Conservation (phyloP, 1,140 invertebrate genomes). For the Anagrus nilaparvatae region DNA sequence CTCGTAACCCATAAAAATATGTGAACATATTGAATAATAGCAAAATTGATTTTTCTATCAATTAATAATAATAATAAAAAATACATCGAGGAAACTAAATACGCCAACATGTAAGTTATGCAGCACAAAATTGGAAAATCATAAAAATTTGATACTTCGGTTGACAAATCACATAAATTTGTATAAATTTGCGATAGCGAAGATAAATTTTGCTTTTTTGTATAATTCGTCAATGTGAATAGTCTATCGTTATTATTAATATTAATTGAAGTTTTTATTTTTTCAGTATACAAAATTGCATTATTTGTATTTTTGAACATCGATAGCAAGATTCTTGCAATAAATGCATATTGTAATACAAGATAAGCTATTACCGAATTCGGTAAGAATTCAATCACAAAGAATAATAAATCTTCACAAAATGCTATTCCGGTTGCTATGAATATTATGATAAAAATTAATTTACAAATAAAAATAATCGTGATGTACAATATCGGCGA, state of each 20-base stretch:
- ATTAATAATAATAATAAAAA: not conserved
- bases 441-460: not conserved
- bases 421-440: not conserved
- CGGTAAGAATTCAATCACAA: not conserved
- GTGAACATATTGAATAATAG: not conserved
- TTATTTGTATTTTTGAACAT: not conserved
- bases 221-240: too few relatives aligned
- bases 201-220: too few relatives aligned
- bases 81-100: not conserved
- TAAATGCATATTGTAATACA: not conserved
- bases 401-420: not conserved
- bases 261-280: too few relatives aligned
- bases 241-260: too few relatives aligned
- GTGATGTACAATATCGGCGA: not conserved
- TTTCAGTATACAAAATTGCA: too few relatives aligned
- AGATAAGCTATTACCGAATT: not conserved
- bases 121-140: not conserved
- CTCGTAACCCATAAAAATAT: not conserved
- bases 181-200: too few relatives aligned
- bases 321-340: not conserved
- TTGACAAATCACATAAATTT: not conserved
- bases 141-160: conserved; percentile 1
- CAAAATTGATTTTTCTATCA: not conserved
- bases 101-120: conserved; percentile 4
- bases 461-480: not conserved